phyloP scores from a whole-genome alignment of 2,113 vertebrate genomes.

The Erpornis zantholeuca region DNA sequence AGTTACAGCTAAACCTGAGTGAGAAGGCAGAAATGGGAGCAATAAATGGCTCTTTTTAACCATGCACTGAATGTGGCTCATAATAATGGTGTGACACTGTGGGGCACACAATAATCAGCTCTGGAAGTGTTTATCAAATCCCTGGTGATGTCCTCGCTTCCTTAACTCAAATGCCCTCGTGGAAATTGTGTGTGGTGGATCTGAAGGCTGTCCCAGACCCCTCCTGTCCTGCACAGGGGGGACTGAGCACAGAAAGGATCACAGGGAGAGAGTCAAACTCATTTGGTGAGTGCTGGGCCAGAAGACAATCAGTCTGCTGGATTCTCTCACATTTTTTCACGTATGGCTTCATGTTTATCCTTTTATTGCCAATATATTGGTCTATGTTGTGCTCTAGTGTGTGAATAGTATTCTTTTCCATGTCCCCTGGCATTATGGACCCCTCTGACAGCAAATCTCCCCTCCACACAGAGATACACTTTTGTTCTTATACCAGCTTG shows the following conservation, averaged over 20 bases:
- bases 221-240: not conserved
- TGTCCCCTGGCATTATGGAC: not conserved
- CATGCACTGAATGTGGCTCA: not conserved
- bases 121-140: not conserved
- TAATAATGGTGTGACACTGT: not conserved
- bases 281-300: not conserved
- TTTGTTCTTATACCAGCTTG: not conserved
- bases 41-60: not conserved
- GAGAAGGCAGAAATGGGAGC: not conserved
- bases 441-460: not conserved
- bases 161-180: not conserved
- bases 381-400: not conserved
- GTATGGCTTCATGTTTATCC: not conserved
- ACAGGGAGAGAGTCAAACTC: not conserved
- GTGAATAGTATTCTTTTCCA: not conserved
- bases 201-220: not conserved
- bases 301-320: accelerated
- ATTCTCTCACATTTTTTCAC: not conserved
- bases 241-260: not conserved
- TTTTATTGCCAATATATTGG: not conserved
- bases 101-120: not conserved
- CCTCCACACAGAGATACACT: not conserved
- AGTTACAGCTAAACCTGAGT: not conserved
- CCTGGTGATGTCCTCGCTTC: not conserved
- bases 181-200: not conserved